These are phyloP conservation scores for Psittacula echo DNA, from an alignment of 2,797 vertebrate species.

Conservation along the genomic window DNA sequence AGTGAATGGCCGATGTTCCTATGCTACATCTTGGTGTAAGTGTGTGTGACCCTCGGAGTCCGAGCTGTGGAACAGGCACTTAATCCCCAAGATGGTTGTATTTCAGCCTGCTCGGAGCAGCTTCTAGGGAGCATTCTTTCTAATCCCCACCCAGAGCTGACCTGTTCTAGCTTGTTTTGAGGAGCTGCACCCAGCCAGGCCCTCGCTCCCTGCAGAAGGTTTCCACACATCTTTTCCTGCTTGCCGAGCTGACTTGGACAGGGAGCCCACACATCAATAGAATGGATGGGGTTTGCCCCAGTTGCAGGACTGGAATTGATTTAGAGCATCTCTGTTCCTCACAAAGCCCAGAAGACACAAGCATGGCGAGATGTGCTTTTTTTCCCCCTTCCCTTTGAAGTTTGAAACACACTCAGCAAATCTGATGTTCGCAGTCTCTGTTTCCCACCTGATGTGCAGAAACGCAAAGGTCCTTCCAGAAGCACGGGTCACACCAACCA, in stretches of 20 bases:
- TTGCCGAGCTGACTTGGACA: neutral
- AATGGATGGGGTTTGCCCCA: neutral
- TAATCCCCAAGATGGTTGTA: neutral
- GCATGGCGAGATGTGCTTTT: neutral
- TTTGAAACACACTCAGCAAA: neutral
- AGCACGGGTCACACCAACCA: neutral
- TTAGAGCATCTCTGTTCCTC: neutral
- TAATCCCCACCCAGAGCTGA: slow-evolving; percentile 51
- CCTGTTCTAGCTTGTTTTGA: slow-evolving; percentile 63
- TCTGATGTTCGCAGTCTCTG: neutral
- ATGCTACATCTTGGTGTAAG: neutral
- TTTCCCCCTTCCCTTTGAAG: neutral
- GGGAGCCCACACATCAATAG: neutral
- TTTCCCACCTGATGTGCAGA: neutral
- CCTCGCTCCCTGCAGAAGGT: slow-evolving; percentile 9
- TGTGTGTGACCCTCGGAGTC: neutral
- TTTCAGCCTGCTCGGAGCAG: neutral
- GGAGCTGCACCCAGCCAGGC: slow-evolving; percentile 44
- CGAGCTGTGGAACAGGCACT: neutral
- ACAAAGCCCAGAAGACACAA: neutral
- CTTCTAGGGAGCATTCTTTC: slow-evolving; percentile 59
- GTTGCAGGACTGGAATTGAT: neutral
- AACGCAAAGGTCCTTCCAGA: neutral
- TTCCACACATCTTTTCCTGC: slow-evolving; percentile 7
- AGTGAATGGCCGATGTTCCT: neutral